Conservation (phyloP, 1,140 invertebrate genomes). For the Aphaenogaster ashmeadi region DNA sequence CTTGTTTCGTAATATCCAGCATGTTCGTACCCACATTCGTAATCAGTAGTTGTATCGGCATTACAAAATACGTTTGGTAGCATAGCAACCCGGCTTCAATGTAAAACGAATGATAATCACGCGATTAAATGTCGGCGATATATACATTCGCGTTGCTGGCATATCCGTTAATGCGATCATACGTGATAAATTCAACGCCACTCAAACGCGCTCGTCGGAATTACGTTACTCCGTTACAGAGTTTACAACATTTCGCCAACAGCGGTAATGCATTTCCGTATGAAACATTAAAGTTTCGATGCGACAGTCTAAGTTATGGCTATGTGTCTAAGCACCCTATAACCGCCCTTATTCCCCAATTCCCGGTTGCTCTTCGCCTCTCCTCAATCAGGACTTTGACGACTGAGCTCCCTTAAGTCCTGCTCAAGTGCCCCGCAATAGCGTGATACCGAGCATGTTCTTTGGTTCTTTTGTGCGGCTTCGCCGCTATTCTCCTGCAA, state of each 20-base stretch:
- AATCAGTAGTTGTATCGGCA: slow-evolving; percentile 23
- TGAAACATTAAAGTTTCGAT: slow-evolving; percentile 56
- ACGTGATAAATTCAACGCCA: slow-evolving; percentile 63
- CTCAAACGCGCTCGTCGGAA: slow-evolving; percentile 47
- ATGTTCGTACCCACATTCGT: background rate
- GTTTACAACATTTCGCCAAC: slow-evolving; percentile 32
- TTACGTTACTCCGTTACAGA: slow-evolving; percentile 45
- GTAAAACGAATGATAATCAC: slow-evolving; percentile 57
- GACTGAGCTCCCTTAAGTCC: slow-evolving; percentile 50
- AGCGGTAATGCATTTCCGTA: background rate
- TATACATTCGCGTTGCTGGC: slow-evolving; percentile 24
- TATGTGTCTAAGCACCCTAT: background rate
- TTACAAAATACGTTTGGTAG: slow-evolving; percentile 36
- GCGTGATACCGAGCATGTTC: slow-evolving; percentile 16
- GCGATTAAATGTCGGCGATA: slow-evolving; percentile 44
- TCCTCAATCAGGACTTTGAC: slow-evolving; percentile 48
- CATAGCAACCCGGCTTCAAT: slow-evolving; percentile 30
- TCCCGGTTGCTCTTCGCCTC: slow-evolving; percentile 22
- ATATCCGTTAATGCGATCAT: slow-evolving; percentile 45
- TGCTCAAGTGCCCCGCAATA: background rate
- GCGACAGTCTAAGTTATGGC: slow-evolving; percentile 49
- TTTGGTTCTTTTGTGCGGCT: slow-evolving; percentile 42
- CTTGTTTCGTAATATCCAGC: slow-evolving; percentile 30
- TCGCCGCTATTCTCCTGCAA: slow-evolving; percentile 36
- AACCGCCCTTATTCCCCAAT: slow-evolving; percentile 46